These are phyloP conservation scores for Ecliptopera silaceata DNA, from an alignment of 2,888 invertebrate species.

Conservation along the genomic window DNA sequence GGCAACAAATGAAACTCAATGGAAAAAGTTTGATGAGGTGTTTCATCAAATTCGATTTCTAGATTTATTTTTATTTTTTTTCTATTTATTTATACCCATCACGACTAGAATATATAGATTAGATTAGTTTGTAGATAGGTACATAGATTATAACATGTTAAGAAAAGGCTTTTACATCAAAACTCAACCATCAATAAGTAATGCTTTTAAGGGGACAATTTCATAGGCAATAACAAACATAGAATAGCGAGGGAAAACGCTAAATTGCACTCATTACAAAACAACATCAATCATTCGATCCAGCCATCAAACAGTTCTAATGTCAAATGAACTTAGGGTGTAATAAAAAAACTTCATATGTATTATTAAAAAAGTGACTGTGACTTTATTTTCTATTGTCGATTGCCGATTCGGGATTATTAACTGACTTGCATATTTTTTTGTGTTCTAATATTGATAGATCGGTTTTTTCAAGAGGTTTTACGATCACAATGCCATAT, in stretches of 20 bases:
- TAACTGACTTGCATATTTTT: conserved; percentile 83
- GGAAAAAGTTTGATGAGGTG: too few species aligned
- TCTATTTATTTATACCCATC: too few species aligned
- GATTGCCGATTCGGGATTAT: conserved; percentile 82
- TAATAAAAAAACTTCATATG: conserved; percentile 74
- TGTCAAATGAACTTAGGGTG: conserved; percentile 82
- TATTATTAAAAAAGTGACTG: conserved; percentile 83
- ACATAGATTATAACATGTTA: background rate
- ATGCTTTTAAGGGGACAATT: conserved; percentile 43
- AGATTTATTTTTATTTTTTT: too few species aligned
- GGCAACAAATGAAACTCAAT: too few species aligned
- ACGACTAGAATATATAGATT: too few species aligned
- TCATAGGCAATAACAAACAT: conserved; percentile 68
- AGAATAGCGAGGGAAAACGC: conserved; percentile 71
- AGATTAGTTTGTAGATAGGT: too few species aligned
- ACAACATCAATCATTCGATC: conserved; percentile 76
- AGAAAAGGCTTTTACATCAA: conserved; percentile 1
- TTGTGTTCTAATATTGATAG: conserved; percentile 83
- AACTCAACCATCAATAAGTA: conserved; percentile 20
- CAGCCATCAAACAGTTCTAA: conserved; percentile 82
- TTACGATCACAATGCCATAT: conserved; percentile 68
- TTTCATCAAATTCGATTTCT: too few species aligned
- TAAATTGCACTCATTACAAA: conserved; percentile 82
- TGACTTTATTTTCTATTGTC: conserved; percentile 83
- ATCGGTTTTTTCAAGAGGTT: conserved; percentile 76